Percentiles rank a stretch among this genome's conserved stretches.
Evolutionary conservation across 2,113 vertebrate species (phyloP).

Genomic region (Albula goreensis): DNA sequence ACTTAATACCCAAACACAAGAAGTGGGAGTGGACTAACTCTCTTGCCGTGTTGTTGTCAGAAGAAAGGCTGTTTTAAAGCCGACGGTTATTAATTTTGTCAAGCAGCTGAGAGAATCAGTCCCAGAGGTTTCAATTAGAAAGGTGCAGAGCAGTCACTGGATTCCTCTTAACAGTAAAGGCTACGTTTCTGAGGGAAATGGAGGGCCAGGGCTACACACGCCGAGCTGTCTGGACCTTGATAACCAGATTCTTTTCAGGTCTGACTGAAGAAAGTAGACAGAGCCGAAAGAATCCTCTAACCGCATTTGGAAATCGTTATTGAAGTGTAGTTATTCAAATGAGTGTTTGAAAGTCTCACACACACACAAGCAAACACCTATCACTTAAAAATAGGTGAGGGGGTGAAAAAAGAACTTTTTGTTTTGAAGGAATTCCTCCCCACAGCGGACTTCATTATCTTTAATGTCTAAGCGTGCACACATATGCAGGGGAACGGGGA

Average conservation of each 20-base stretch:
- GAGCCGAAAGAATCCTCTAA: conserved; percentile 44
- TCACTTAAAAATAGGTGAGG: conserved; percentile 7
- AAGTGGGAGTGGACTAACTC: not conserved
- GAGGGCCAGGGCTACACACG: conserved; percentile 53
- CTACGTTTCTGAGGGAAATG: conserved; percentile 67
- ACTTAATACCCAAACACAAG: conserved; percentile 15
- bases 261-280: conserved; percentile 49
- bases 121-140: conserved; percentile 78
- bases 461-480: conserved; percentile 24
- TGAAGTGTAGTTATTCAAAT: conserved; percentile 50
- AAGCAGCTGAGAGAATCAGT: conserved; percentile 60
- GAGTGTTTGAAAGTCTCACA: conserved; percentile 34
- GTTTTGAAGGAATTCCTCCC: conserved; percentile 29
- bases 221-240: conserved; percentile 64
- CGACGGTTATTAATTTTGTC: conserved; percentile 56
- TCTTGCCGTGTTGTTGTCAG: conserved; percentile 39
- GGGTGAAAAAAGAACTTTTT: conserved; percentile 1
- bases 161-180: conserved; percentile 67
- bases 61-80: conserved; percentile 56
- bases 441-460: conserved; percentile 45
- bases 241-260: conserved; percentile 71
- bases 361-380: conserved; percentile 15
- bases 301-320: conserved; percentile 50
- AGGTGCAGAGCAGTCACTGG: conserved; percentile 60
- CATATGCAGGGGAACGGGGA: conserved; percentile 25